Percentiles rank a stretch among this genome's conserved stretches.
Conservation (phyloP, 2,888 invertebrate genomes). For the Leptopilina syphax region DNA sequence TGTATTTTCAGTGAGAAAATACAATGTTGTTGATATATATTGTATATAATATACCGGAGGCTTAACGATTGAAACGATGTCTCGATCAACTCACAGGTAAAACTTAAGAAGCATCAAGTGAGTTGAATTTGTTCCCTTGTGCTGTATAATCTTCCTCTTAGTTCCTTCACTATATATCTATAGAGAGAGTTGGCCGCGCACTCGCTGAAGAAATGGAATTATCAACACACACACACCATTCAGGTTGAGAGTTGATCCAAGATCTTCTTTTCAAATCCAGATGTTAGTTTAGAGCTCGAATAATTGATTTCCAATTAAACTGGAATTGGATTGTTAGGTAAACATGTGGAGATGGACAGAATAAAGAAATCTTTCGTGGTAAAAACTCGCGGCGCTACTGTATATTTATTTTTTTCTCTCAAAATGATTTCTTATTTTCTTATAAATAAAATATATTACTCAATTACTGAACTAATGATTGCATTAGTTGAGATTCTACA, state of each 20-base stretch:
- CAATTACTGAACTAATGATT: too few relatives aligned
- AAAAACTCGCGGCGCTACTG: not conserved
- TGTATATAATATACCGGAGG: too few relatives aligned
- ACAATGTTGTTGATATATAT: constrained; percentile 20
- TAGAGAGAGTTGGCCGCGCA: too few relatives aligned
- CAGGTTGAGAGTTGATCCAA: not conserved
- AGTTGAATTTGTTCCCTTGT: constrained; percentile 39
- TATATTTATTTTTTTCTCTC: not conserved
- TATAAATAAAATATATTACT: too few relatives aligned
- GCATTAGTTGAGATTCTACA: too few relatives aligned
- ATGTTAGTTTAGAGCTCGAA: constrained; percentile 9
- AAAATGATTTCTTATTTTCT: too few relatives aligned
- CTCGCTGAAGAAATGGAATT: constrained; percentile 23
- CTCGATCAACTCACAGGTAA: constrained; percentile 34
- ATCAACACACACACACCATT: constrained; percentile 1
- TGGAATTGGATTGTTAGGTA: not conserved
- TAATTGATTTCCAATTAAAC: constrained; percentile 19
- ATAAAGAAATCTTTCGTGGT: not conserved
- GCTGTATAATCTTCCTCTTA: constrained; percentile 35
- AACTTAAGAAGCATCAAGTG: constrained; percentile 34
- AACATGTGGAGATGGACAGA: not conserved
- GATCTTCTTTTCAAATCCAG: constrained; percentile 17
- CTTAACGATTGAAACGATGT: constrained; percentile 40
- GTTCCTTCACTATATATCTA: constrained; percentile 8
- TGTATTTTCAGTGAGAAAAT: constrained; percentile 34